Evolutionary conservation across 1,140 invertebrate species (phyloP).

Genomic region (Heterodera schachtii): DNA sequence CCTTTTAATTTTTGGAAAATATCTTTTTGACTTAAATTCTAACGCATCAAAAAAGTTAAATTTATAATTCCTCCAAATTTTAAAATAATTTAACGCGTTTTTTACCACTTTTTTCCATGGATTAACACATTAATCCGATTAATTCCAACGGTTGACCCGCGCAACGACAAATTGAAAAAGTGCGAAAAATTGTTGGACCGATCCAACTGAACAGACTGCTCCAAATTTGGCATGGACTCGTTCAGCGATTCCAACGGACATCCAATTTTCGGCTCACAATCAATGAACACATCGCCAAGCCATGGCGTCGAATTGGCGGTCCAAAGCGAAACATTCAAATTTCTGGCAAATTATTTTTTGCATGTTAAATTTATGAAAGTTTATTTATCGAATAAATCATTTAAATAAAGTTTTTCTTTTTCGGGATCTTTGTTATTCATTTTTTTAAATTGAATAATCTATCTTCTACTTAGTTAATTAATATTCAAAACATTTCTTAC

Average conservation of each 20-base stretch:
- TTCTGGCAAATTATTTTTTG: neutral
- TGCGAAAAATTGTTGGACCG: conserved; percentile 4
- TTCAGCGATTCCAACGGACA: neutral
- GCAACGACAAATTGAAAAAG: neutral
- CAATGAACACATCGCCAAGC: neutral
- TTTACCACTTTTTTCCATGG: neutral
- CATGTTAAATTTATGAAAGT: neutral
- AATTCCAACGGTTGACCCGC: neutral
- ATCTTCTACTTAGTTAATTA: neutral
- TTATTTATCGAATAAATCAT: too few relatives aligned
- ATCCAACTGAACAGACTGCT: neutral
- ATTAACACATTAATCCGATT: neutral
- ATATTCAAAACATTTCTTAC: neutral
- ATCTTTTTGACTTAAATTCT: too few relatives aligned
- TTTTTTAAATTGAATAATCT: neutral
- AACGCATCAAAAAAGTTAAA: too few relatives aligned
- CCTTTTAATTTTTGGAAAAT: too few relatives aligned
- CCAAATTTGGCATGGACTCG: neutral
- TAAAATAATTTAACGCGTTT: neutral
- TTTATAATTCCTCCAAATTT: neutral
- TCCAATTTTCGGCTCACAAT: neutral
- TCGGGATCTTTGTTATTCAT: too few relatives aligned
- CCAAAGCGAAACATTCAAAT: neutral
- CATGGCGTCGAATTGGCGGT: neutral
- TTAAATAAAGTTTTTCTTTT: too few relatives aligned